These are phyloP conservation scores for Apolygus lucorum DNA, from an alignment of 1,140 invertebrate genomes.

Conservation along the genomic window DNA sequence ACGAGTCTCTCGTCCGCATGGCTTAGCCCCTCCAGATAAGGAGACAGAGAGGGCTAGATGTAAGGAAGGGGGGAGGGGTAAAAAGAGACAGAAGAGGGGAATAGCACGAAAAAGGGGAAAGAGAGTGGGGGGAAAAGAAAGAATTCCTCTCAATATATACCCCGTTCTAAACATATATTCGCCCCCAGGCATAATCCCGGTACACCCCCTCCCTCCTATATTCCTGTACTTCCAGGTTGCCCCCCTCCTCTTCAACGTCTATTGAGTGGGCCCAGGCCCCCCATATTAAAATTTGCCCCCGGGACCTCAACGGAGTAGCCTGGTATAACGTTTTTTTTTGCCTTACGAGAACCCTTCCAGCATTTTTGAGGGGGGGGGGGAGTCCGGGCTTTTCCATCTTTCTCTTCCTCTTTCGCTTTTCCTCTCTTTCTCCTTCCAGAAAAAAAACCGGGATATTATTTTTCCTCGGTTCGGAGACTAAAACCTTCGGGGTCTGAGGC, in stretches of 20 bases:
- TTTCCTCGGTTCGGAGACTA: background rate
- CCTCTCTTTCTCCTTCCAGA: background rate
- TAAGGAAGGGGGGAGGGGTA: background rate
- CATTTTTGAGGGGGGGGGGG: too few relatives aligned
- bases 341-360: background rate
- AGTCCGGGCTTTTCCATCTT: background rate
- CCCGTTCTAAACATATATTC: constrained; percentile 24
- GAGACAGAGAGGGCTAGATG: background rate
- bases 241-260: background rate
- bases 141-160: constrained; percentile 28
- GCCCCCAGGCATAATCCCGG: constrained; percentile 19
- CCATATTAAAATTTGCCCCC: constrained; percentile 22
- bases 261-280: constrained; percentile 17
- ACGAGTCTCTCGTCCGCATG: constrained; percentile 25
- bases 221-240: background rate
- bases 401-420: background rate
- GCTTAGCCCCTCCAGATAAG: constrained; percentile 25
- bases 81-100: background rate
- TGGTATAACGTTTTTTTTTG: background rate
- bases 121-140: background rate
- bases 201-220: background rate
- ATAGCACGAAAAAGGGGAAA: background rate
- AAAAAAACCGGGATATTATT: background rate
- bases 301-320: constrained; percentile 13
- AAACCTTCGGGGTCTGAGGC: too few relatives aligned